Conservation (phyloP, 2,888 invertebrate genomes). For the Cryptus viduatorius region DNA sequence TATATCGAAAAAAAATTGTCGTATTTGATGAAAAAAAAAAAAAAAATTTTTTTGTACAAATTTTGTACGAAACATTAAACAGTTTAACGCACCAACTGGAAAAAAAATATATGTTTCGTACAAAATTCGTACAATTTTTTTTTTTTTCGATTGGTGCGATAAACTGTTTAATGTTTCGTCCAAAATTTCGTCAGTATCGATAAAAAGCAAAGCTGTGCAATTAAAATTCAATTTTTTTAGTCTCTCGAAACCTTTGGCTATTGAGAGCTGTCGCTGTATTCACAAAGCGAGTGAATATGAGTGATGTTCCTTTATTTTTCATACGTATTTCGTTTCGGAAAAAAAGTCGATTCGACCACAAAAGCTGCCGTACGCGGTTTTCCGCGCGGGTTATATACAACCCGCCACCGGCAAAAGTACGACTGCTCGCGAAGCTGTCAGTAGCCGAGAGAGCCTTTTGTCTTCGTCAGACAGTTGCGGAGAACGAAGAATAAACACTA, state of each 20-base stretch:
- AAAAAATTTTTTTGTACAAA: no score
- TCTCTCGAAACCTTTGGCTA: not conserved
- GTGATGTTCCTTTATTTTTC: not conserved
- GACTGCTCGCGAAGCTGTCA: conserved; percentile 29
- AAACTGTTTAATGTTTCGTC: no score
- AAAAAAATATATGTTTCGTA: no score
- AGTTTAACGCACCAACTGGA: no score
- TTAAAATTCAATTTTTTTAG: not conserved
- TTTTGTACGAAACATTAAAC: no score
- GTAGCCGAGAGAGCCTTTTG: conserved; percentile 31
- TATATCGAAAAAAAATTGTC: no score
- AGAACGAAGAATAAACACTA: conserved; percentile 19
- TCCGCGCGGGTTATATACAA: not conserved
- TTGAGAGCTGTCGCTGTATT: not conserved
- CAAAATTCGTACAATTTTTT: no score
- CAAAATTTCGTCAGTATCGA: no score
- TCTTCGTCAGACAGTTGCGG: conserved; percentile 34
- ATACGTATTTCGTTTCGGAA: not conserved
- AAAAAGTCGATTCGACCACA: conserved; percentile 15
- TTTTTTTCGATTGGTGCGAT: no score
- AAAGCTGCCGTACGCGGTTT: not conserved
- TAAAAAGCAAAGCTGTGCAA: not conserved
- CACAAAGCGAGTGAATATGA: not conserved
- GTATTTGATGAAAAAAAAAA: no score
- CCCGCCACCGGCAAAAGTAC: conserved; percentile 15